Conservation (phyloP, 2,113 vertebrate species). For the Australoheros scitulus region DNA sequence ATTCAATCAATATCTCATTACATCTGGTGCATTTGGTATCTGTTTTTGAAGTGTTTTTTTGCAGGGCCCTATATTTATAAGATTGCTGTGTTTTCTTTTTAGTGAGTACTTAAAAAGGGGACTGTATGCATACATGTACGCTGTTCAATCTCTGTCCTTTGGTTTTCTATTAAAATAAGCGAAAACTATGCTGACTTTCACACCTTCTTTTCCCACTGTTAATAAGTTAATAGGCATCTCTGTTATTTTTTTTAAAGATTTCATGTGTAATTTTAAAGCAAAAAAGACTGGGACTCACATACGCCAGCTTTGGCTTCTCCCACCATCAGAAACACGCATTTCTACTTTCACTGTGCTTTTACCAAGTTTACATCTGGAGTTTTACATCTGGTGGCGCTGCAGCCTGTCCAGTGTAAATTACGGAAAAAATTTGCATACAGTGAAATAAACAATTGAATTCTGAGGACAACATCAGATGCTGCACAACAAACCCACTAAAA, state of each 20-base stretch:
- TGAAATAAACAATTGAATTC: background rate
- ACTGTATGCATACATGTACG: slow-evolving; percentile 55
- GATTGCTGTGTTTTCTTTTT: slow-evolving; percentile 60
- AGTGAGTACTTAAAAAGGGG: slow-evolving; percentile 54
- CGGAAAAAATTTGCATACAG: no score
- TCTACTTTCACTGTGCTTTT: background rate
- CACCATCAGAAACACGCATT: background rate
- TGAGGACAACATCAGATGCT: background rate
- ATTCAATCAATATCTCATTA: slow-evolving; percentile 57
- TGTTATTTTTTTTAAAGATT: background rate
- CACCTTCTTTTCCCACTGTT: slow-evolving; percentile 33
- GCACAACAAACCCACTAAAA: background rate
- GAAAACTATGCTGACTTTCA: slow-evolving; percentile 33
- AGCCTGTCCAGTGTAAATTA: no score
- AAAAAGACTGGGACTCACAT: background rate
- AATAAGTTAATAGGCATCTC: background rate
- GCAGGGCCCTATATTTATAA: slow-evolving; percentile 63
- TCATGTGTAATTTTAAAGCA: background rate
- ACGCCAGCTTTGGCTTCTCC: background rate
- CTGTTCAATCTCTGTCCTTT: slow-evolving; percentile 69
- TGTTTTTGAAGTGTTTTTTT: slow-evolving; percentile 57
- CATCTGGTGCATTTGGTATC: slow-evolving; percentile 63
- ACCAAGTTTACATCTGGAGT: background rate
- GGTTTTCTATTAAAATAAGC: slow-evolving; percentile 78
- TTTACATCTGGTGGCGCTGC: background rate